Evolutionary conservation across 2,888 invertebrate genomes (phyloP).

Genomic region (Cephus runcator): DNA sequence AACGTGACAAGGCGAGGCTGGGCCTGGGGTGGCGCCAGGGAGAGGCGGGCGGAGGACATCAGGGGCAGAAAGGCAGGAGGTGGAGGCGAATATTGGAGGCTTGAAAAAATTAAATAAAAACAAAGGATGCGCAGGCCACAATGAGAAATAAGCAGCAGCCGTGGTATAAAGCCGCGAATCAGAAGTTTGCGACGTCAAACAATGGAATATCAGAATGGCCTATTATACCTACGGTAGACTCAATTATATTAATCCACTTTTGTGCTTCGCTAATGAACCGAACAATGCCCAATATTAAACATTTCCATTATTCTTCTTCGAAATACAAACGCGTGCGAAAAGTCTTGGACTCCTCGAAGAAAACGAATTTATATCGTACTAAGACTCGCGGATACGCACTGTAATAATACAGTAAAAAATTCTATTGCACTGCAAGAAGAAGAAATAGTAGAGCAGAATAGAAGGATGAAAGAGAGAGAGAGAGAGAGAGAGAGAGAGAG

Average conservation of each 20-base stretch:
- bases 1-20: slow-evolving; percentile 10
- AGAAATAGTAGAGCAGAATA: background rate
- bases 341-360: no score
- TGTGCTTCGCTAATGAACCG: slow-evolving; percentile 60
- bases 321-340: no score
- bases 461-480: background rate
- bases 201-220: slow-evolving; percentile 59
- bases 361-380: no score
- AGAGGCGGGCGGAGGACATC: no score
- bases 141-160: slow-evolving; percentile 41
- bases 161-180: slow-evolving; percentile 42
- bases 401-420: background rate
- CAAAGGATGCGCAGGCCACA: slow-evolving; percentile 30
- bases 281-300: slow-evolving; percentile 57
- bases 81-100: background rate
- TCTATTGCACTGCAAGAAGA: background rate
- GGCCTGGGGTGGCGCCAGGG: no score
- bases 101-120: slow-evolving; percentile 46
- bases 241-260: slow-evolving; percentile 63
- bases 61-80: no score
- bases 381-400: no score
- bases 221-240: slow-evolving; percentile 54
- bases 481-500: slow-evolving; percentile 6
- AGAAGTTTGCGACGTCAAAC: slow-evolving; percentile 44
- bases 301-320: slow-evolving; percentile 25